Evolutionary conservation across 1,140 invertebrate genomes (phyloP), one percentile per base, ranked within the genome.

Genomic region (Zaprionus ghesquierei): DNA sequence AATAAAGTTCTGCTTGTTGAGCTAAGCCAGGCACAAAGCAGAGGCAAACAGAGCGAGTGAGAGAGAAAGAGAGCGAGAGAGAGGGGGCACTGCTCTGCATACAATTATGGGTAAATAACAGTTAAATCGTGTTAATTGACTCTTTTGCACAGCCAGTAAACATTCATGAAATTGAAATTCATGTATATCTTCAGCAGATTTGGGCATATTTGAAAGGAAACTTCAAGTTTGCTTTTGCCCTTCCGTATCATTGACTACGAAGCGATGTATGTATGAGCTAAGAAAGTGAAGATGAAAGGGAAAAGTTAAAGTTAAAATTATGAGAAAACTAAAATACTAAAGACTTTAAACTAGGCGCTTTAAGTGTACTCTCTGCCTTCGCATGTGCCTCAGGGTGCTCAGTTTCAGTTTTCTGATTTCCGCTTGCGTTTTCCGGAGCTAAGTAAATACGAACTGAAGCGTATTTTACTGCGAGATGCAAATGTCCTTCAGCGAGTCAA

Each of bases 101-200:
- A 27, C 53, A 29, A 64, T 56, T 56, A 71, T 66, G 41, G 41
- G 41, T 22, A 71, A 66, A 66, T 53, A 66, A 60, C 56, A 60
- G 35, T 54, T 54, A 22, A 72, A 54, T 53, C 63, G 27, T 41
- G 53, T 60, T 66, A 66, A 66, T 53, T 66, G 54, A 51, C 46
- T 71, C 23, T 53, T 66, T 41, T 59, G 62, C 18, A 20, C 29
- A 70, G 8, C 38, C 55, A 46, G 20, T 29, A 38, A 56, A 50
- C 23, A 51, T 18, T 46, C 41, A 59, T 68, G 13, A 6, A 50
- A 49, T 35, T 18, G 15, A 62, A 18, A 63, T 25, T 27, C 12
- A 61, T 25, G 18, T 44, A n/a, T 25, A 18, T 25, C 44, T 33
- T 35, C 12, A 22, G 41, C 3, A 22, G 41, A 18, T 46, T 46